phyloP scores from a whole-genome alignment of 2,113 vertebrate genomes.

The Pomatostomus ruficeps region DNA sequence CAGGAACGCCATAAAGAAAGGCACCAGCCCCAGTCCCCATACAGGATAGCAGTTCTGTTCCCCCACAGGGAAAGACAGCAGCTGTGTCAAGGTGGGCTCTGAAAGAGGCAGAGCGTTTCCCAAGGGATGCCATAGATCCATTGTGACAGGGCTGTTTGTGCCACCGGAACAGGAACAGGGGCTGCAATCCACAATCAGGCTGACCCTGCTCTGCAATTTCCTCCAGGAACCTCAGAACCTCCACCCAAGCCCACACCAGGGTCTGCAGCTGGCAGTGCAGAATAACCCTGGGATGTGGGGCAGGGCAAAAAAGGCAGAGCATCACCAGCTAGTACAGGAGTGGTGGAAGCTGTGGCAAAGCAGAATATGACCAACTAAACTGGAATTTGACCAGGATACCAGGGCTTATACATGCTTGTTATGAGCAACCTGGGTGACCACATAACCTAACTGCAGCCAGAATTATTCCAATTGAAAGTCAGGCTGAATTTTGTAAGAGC shows the following conservation, averaged over 20 bases:
- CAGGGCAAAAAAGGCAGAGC: not conserved
- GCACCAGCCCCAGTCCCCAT: not conserved
- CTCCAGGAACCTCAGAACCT: not conserved
- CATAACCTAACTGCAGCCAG: not conserved
- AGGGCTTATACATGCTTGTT: not conserved
- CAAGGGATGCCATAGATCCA: not conserved
- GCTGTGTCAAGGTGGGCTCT: not conserved
- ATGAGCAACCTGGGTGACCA: not conserved
- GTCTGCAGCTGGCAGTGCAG: not conserved
- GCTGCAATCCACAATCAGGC: not conserved
- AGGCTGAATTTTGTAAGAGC: not conserved
- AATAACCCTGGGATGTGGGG: accelerated
- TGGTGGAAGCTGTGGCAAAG: not conserved
- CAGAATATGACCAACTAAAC: not conserved
- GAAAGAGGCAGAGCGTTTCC: not conserved
- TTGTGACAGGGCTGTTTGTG: not conserved
- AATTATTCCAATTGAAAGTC: not conserved
- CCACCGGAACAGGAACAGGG: not conserved
- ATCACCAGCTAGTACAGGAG: not conserved
- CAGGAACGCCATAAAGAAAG: not conserved
- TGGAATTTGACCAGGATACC: not conserved
- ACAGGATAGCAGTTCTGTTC: not conserved
- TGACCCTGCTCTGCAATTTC: not conserved
- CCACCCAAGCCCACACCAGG: not conserved
- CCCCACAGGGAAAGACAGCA: not conserved